These are phyloP conservation scores for Acromyrmex charruanus DNA, from an alignment of 1,140 invertebrate genomes.

Conservation along the genomic window DNA sequence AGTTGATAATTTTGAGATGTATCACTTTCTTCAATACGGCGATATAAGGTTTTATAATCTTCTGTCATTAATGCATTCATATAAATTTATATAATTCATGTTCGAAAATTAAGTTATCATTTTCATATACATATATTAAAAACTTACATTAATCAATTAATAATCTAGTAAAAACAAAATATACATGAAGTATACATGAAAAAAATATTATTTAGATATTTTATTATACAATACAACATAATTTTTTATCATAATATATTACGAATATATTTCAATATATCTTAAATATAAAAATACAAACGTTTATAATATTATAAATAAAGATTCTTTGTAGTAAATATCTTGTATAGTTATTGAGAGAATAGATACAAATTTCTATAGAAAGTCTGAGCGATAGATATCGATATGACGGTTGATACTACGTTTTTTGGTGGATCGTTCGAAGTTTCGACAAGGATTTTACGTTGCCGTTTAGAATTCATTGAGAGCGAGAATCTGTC, in stretches of 20 bases:
- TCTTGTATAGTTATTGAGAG: neutral
- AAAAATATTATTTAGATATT: neutral
- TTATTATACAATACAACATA: neutral
- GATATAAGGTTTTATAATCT: too few relatives aligned
- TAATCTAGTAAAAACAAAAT: neutral
- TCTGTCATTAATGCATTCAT: neutral
- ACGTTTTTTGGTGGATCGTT: conserved; percentile 2
- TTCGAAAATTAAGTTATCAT: neutral
- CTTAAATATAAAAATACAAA: neutral
- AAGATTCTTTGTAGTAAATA: neutral
- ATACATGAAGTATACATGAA: neutral
- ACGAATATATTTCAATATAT: neutral
- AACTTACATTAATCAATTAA: neutral
- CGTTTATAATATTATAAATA: neutral
- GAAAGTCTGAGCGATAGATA: conserved; percentile 67
- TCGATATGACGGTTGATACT: conserved; percentile 69
- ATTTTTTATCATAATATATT: neutral
- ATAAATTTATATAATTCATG: neutral
- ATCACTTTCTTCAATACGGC: too few relatives aligned
- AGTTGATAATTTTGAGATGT: too few relatives aligned
- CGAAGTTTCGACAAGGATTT: conserved; percentile 54
- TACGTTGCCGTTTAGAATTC: conserved; percentile 80
- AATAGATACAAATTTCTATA: neutral
- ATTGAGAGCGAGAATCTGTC: conserved; percentile 56
- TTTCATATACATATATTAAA: too few relatives aligned